Base-by-base conservation (phyloP, 1,140 invertebrate genomes). In the Latrodectus geometricus region DNA sequence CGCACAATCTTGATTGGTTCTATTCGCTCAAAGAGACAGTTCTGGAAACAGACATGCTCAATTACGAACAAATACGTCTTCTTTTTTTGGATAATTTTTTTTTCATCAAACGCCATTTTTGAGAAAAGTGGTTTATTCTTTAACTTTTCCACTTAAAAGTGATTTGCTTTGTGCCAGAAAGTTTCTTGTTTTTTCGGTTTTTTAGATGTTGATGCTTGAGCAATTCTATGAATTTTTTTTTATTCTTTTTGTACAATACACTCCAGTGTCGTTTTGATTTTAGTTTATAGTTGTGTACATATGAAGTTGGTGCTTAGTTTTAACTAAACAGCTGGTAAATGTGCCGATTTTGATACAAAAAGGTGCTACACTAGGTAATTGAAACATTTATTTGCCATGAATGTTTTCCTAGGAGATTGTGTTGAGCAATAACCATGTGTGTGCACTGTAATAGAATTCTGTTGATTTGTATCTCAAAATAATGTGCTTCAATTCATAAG, bases 221-320 rank as follows among this genome's bases (percentile, higher is more conserved):
- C 80, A 82, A 82, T 82, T 49, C 80, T 82, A 82, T 82, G 54
- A 82, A 54, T 54, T 78, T 78, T n/a, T n/a, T n/a, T 4, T 73
- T 23, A 61, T 73, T 61, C 54, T 54, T 82, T 82, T 74, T 82
- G 80, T 82, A 82, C 70, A 82, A 61, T 52, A 70, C 14, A 14
- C 49, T 61, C 17, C 54, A 52, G 78, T 81, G 21, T 82, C 70
- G 50, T 82, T 73, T 48, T 14, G 20, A 52, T 70, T 23, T 82
- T 82, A 82, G 70, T 80, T 76, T 82, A 56, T 84, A 84, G 82
- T 81, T 84, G 82, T 84, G 82, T 84, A 84, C 82, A 84, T 84
- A 84, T 76, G 68, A 68, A 48, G 23, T 76, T 84, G 82, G 82
- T 84, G 82, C 82, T 84, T 84, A 68, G 61, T 84, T 84, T 76